Base-by-base conservation (phyloP, 2,797 vertebrate genomes). In the Australoheros facetus region DNA sequence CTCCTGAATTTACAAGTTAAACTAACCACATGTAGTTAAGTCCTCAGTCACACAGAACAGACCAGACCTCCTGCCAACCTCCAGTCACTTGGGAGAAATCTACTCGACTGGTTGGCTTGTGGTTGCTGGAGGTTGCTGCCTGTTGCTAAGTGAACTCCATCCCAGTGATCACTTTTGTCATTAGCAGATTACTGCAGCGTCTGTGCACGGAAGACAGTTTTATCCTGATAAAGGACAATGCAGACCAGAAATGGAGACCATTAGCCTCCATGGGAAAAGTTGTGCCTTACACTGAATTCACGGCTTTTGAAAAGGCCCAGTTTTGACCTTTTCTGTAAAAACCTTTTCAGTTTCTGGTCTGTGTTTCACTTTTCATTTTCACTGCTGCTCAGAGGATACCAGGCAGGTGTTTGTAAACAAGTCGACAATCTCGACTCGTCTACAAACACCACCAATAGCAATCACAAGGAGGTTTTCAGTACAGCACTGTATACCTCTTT, bases 91-190 rank as follows among this genome's bases (percentile, higher is more conserved):
- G 6, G 32, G 7, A 32, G 32, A 32, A 32, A 66, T 48, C 14
- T 48, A 9, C 17, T 28, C 23, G 26, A 12, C 60, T 26, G 60
- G 21, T 28, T 66, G 28, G 39, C 45, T 17, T 45, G 60, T 26
- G 39, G 39, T 64, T 64, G 39, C 39, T 48, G 60, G 39, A 39
- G 37, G 37, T 11, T 11, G 37, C 37, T 39, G 37, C 10, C 39
- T 64, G 23, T 45, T 45, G 14, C 37, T 64, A 45, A 21, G 37
- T 45, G 21, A 64, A 26, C 14, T 6, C 45, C n/a, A 45, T 39
- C 3, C 60, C 0, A 26, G 26, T 5, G 45, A 66, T 66, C 28
- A 13, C 0, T 48, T 42, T 66, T 17, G 14, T 17, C 0, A 0
- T 39, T 28, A 23, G 60, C 39, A 66, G 9, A 66, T 66, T 66